Conservation (phyloP, 30 jellyfish, hydroid and myxozoan species). For the Turritopsis rubra region DNA sequence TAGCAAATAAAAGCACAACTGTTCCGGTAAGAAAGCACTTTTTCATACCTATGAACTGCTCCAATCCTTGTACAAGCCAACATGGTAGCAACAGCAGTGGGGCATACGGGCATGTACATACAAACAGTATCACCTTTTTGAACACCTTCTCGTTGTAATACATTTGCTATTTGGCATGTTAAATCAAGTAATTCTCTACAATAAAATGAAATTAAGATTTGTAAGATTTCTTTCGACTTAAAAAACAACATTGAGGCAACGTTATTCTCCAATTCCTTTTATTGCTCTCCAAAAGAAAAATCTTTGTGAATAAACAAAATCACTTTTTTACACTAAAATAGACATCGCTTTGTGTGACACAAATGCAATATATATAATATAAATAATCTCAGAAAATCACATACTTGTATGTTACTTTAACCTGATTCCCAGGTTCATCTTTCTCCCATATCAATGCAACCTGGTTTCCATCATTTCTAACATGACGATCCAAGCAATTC, state of each 20-base stretch:
- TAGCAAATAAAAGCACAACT: too few relatives aligned
- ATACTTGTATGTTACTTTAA: constrained; percentile 80
- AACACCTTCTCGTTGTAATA: constrained; percentile 67
- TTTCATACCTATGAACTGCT: constrained; percentile 83
- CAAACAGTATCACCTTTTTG: constrained; percentile 85
- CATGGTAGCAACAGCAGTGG: constrained; percentile 89
- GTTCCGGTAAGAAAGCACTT: too few relatives aligned
- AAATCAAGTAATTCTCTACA: constrained; percentile 74
- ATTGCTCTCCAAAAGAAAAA: too few relatives aligned
- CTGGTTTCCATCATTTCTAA: constrained; percentile 44
- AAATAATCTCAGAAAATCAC: neutral
- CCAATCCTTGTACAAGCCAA: constrained; percentile 97
- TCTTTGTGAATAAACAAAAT: too few relatives aligned
- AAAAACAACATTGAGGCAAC: neutral
- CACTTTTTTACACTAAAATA: too few relatives aligned
- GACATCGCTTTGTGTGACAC: too few relatives aligned
- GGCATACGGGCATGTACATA: constrained; percentile 93
- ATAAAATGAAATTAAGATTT: neutral
- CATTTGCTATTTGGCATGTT: constrained; percentile 86
- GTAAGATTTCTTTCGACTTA: neutral
- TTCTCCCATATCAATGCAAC: constrained; percentile 91
- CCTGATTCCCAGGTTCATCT: constrained; percentile 85
- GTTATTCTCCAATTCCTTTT: too few relatives aligned
- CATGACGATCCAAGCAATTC: constrained; percentile 95
- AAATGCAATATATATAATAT: too few relatives aligned